These are phyloP conservation scores for Condylura cristata DNA, from an alignment of 2,113 vertebrate genomes.

Conservation along the genomic window DNA sequence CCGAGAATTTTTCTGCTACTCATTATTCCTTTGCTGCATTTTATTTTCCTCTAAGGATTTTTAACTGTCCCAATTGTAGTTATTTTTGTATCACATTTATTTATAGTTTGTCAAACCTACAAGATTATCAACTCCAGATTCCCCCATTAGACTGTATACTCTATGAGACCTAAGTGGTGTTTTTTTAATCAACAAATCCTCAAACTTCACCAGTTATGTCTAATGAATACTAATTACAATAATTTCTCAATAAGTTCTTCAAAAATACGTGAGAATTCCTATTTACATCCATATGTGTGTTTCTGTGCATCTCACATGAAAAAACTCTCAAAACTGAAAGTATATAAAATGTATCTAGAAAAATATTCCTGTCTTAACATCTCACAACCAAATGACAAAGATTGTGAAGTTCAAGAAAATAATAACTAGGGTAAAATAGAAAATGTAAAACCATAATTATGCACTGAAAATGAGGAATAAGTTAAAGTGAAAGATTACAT, in stretches of 20 bases:
- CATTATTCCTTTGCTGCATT: neutral
- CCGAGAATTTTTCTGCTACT: neutral
- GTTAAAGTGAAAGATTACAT: too few relatives aligned
- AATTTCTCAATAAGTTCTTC: neutral
- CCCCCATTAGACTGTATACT: neutral
- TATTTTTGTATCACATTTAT: neutral
- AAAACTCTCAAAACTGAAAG: neutral
- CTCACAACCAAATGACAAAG: neutral
- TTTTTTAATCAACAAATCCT: neutral
- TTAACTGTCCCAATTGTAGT: neutral
- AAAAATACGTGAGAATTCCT: neutral
- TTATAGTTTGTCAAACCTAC: neutral
- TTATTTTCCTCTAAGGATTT: constrained; percentile 1
- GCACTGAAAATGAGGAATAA: too few relatives aligned
- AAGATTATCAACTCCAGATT: neutral
- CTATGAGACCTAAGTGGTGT: neutral
- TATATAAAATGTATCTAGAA: neutral
- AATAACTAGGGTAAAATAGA: too few relatives aligned
- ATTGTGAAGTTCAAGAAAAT: too few relatives aligned
- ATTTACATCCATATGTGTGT: neutral
- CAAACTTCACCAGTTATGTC: neutral
- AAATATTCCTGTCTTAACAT: neutral
- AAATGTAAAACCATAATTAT: too few relatives aligned
- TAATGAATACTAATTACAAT: neutral
- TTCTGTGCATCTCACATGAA: neutral